Percentiles rank a stretch among this genome's conserved stretches.
These are phyloP conservation scores for Tryphoninae sp. DNA, from an alignment of 2,888 invertebrate genomes.

Conservation along the genomic window DNA sequence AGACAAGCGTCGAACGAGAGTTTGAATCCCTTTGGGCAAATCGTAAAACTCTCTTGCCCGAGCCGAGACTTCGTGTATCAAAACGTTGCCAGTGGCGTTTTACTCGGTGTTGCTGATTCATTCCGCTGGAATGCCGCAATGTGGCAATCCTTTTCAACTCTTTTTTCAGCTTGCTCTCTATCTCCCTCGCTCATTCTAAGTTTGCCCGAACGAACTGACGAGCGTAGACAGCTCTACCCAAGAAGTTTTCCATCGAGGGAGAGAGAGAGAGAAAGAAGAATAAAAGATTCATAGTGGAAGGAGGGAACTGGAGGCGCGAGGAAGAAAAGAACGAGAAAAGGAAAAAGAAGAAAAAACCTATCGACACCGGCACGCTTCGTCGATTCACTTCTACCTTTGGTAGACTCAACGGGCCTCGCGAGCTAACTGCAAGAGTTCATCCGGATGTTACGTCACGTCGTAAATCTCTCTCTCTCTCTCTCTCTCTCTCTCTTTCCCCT, in stretches of 20 bases:
- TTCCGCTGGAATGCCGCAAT: constrained; percentile 73
- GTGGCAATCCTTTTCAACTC: constrained; percentile 71
- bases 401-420: constrained; percentile 58
- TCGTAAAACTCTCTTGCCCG: constrained; percentile 1
- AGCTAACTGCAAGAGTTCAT: constrained; percentile 67
- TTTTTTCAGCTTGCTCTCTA: constrained; percentile 19
- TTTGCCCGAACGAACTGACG: constrained; percentile 4
- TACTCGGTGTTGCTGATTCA: constrained; percentile 70
- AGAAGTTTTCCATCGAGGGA: constrained; percentile 54
- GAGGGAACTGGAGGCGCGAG: constrained; percentile 43
- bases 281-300: constrained; percentile 52
- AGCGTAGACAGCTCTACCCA: constrained; percentile 30
- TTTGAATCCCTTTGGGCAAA: constrained; percentile 7
- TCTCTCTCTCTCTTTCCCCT: constrained; percentile 65
- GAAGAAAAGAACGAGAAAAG: constrained; percentile 59
- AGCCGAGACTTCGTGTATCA: constrained; percentile 12
- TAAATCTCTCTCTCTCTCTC: constrained; percentile 63
- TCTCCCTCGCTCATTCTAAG: background rate
- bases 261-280: constrained; percentile 26
- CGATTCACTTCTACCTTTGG: constrained; percentile 68
- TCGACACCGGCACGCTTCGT: constrained; percentile 72
- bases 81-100: constrained; percentile 39
- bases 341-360: constrained; percentile 63
- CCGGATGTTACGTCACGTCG: constrained; percentile 78
- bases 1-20: background rate